These are phyloP conservation scores for Fissipunctia ypsillon DNA, from an alignment of 2,888 invertebrate genomes.

Conservation along the genomic window DNA sequence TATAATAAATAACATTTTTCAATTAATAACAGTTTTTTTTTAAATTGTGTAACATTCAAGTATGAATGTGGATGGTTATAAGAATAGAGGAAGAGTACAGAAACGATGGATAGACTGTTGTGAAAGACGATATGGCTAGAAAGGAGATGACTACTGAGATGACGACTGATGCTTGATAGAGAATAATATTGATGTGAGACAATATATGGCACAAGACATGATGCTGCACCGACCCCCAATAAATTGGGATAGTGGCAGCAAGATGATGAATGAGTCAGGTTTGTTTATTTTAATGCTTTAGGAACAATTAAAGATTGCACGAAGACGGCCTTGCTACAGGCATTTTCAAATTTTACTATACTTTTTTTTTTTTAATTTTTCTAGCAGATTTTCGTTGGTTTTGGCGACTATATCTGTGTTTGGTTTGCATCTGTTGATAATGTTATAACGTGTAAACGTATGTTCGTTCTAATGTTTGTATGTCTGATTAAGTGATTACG, in stretches of 20 bases:
- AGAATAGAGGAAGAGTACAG: not conserved
- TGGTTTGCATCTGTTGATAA: conserved; percentile 8
- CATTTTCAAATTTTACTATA: not conserved
- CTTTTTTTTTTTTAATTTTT: no score
- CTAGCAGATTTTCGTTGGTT: not conserved
- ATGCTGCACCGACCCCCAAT: not conserved
- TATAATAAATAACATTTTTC: no score
- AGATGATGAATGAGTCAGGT: not conserved
- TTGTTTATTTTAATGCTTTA: no score
- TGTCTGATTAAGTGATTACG: conserved; percentile 22
- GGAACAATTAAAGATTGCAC: no score
- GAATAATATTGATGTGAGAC: no score
- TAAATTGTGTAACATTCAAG: no score
- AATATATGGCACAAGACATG: no score
- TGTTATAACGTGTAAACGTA: not conserved
- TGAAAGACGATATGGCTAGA: not conserved
- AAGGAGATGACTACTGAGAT: no score
- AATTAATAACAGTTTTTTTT: no score
- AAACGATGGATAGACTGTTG: not conserved
- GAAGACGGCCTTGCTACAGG: not conserved
- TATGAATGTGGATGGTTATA: not conserved
- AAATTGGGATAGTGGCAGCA: not conserved
- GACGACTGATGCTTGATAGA: no score
- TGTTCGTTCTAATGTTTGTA: conserved; percentile 8
- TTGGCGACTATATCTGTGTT: not conserved